Evolutionary conservation across 2,797 vertebrate species (phyloP), one percentile per base, ranked within the genome.

Genomic region (Acridotheres tristis): DNA sequence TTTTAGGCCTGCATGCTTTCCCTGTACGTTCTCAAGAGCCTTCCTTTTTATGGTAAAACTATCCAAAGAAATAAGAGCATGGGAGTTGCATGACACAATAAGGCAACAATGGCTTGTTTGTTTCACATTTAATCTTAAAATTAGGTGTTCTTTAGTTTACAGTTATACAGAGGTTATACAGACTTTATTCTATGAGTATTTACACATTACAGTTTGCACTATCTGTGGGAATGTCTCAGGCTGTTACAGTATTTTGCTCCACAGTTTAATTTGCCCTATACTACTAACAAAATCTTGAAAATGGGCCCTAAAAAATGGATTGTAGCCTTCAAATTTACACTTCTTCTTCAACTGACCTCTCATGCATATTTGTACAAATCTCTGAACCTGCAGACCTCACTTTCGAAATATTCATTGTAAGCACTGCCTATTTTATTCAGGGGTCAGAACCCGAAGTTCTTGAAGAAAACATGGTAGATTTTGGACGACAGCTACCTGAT

Each of bases 391-490:
- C 45, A 63, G 26, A 84, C 10, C 22, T 47, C 16, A 5, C 20
- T 67, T 89, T 54, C 40, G 68, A 75, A 85, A 54, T 66, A 82
- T 8, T 77, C 5, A 11, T 90, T 83, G 19, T 63, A 75, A 66
- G 26, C 53, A 26, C 25, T 80, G 1, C 63, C 48, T 87, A 20
- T 19, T 54, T 66, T 87, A 78, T 89, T 92, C 93, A 99, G 98
- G 97, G 59, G 42, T 86, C 91, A 66, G 66, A 96, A 16, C 48
- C 91, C 32, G 96, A 74, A 63, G 95, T 92, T 74, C 91, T 98
- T 62, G 97, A 95, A 83, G 94, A 97, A 87, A 97, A 98, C 62
- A 97, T 96, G 32, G n/a, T 93, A 40, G 80, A 36, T 34, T 63
- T 97, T 72, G 94, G 76, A 69, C 97, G 97, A 76, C 94, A 95